Evolutionary conservation across 1,140 invertebrate species (phyloP), one percentile per base, ranked within the genome.

Genomic region (Spodoptera frugiperda): DNA sequence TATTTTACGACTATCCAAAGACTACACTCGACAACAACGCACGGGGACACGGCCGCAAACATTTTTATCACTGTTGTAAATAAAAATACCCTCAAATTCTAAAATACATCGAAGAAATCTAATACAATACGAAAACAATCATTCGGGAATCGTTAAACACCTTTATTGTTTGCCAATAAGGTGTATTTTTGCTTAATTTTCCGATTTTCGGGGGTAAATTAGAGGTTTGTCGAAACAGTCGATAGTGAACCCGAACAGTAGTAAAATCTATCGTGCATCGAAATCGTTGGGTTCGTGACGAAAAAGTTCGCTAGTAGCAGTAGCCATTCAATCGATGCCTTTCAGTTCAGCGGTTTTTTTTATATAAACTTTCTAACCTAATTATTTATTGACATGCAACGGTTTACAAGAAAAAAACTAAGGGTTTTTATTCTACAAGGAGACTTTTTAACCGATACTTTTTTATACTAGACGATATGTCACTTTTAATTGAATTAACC

Each of bases 311-410:
- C 86, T 78, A 86, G 84, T 87, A 89, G 81, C 76, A 86, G 84
- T 87, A 89, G 81, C 76, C 81, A 87, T 89, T 88, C 91, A 91
- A 93, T 93, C 91, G 89, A 92, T 91, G 87, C 82, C 85, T 88
- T 89, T 88, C 87, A 83, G 84, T 87, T 89, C 82, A 87, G 78
- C 85, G 82, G 82, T 88, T 88, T 82, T 83, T 81, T 25, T 87
- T 88, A 87, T 83, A 87, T 83, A 79, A 79, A 78, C 82, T 84
- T 87, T 82, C 80, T 88, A 83, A 84, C 82, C 79, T 89, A 89
- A 90, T 91, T 92, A 91, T 89, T 87, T 83, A 86, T 87, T 85
- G 80, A 78, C 84, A 88, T 87, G 85, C 87, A 80, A 89, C 21
- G 71, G 71, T 14, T 70, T 70, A 44, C 5, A 15, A 46, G 54